These are phyloP conservation scores for Tenualosa ilisha DNA, from an alignment of 2,797 vertebrate species.

Conservation along the genomic window DNA sequence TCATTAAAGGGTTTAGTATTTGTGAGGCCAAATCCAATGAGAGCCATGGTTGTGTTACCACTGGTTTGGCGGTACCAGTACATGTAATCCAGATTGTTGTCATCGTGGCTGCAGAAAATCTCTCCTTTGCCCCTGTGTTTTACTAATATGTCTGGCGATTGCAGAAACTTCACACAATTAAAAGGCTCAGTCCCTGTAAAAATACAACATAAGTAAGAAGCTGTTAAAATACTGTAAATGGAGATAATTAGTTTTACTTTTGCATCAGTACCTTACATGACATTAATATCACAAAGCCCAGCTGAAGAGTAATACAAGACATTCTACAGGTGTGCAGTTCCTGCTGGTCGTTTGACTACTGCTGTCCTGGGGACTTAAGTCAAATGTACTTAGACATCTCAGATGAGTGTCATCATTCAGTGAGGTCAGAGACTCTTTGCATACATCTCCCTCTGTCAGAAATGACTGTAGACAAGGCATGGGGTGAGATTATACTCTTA, in stretches of 20 bases:
- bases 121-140: too few species aligned
- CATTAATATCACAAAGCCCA: background rate
- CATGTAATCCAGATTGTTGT: too few species aligned
- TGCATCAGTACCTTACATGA: background rate
- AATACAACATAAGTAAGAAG: too few species aligned
- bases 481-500: too few species aligned
- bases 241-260: background rate
- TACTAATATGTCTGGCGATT: too few species aligned
- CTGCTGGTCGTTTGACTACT: background rate
- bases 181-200: too few species aligned
- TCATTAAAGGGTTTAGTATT: background rate
- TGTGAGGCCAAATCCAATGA: background rate
- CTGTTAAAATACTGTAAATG: background rate
- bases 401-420: background rate
- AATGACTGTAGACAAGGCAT: background rate
- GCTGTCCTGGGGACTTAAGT: background rate
- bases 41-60: too few species aligned
- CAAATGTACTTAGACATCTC: background rate
- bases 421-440: background rate
- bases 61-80: too few species aligned
- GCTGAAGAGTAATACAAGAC: background rate
- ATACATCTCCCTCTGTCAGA: background rate
- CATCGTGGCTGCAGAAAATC: too few species aligned
- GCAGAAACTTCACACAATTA: too few species aligned
- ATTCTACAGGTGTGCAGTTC: background rate